Conservation (phyloP, 1,140 invertebrate genomes). For the Acyrthosiphon pisum region DNA sequence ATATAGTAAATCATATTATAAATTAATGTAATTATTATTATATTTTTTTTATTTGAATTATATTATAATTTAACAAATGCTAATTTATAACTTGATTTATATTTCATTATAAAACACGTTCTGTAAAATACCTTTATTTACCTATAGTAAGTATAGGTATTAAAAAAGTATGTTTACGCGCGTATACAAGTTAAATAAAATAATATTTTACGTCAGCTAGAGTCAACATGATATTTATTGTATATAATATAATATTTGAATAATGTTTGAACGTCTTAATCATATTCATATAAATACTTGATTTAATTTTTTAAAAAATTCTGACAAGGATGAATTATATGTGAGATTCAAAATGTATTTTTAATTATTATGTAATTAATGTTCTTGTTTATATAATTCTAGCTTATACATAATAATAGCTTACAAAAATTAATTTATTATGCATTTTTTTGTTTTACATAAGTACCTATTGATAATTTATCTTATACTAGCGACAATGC, state of each 20-base stretch:
- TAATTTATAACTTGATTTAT: slow-evolving; percentile 17
- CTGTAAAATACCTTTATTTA: neutral
- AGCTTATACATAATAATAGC: neutral
- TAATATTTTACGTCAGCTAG: neutral
- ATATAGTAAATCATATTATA: neutral
- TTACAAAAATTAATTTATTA: neutral
- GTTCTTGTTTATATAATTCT: neutral
- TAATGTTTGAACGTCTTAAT: too few relatives aligned
- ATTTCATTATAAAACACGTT: neutral
- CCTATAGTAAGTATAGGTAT: neutral
- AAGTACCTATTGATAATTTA: neutral
- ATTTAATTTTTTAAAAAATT: neutral
- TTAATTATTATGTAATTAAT: neutral
- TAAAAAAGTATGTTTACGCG: neutral
- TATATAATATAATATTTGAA: neutral
- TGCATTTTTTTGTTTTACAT: neutral
- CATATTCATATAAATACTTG: too few relatives aligned
- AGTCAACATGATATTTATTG: neutral
- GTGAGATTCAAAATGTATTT: neutral
- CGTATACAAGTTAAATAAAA: neutral
- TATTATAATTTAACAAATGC: neutral
- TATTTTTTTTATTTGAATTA: neutral
- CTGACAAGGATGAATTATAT: neutral
- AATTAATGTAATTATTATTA: neutral
- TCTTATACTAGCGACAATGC: neutral